phyloP scores from a whole-genome alignment of 2,113 vertebrate species.

The Phylloscopus trochiloides region DNA sequence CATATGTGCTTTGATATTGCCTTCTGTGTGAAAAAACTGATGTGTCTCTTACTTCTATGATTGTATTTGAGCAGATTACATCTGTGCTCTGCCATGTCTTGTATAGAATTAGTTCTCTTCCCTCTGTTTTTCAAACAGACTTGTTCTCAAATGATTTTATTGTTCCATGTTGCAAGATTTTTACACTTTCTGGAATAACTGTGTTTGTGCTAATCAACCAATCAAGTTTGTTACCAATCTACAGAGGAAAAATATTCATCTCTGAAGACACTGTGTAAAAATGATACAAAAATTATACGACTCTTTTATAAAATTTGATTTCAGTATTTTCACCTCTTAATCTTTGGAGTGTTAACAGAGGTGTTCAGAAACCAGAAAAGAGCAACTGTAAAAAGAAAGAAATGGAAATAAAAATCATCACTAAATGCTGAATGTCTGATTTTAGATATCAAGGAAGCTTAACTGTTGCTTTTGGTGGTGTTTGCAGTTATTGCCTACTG shows the following conservation, averaged over 20 bases:
- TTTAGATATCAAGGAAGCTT: neutral
- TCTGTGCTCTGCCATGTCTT: neutral
- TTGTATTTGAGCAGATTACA: neutral
- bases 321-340: neutral
- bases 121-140: neutral
- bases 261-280: neutral
- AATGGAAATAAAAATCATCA: neutral
- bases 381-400: neutral
- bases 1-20: neutral
- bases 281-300: neutral
- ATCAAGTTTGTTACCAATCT: neutral
- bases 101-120: neutral
- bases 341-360: neutral
- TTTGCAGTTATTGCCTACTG: neutral
- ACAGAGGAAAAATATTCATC: rapidly evolving
- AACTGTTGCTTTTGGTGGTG: neutral
- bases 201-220: neutral
- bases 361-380: neutral
- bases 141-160: neutral
- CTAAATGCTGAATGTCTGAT: neutral
- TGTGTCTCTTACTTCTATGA: neutral
- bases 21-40: neutral
- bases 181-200: neutral
- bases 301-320: neutral
- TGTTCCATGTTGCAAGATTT: neutral